Evolutionary conservation across 2,888 invertebrate species (phyloP), one percentile per base, ranked within the genome.

Genomic region (Dryobota labecula): DNA sequence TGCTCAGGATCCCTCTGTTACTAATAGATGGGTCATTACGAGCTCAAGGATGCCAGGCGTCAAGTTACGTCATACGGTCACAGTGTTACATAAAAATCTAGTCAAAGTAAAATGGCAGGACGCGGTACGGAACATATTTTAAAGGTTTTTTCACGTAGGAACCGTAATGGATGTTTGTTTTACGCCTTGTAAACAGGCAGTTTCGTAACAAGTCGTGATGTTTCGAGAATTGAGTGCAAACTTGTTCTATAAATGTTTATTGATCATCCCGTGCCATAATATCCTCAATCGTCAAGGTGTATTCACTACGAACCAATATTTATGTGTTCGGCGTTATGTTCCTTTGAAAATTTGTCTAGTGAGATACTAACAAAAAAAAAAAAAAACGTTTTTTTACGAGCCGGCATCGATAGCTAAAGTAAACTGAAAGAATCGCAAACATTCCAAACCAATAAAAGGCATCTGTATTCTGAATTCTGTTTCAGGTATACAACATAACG

Each of bases 1-100:
- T 67, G 45, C 61, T 63, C 62, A 56, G 61, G 74, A 78, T 56
- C 72, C 71, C 57, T 67, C 53, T 58, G 73, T 76, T 73, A 80
- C 76, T 83, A 84, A 83, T 80, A 73, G 75, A 36, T 61, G 20
- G 63, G 33, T 70, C 73, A 73, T 82, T 83, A 85, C 73, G 43
- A 43, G 63, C 69, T 75, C 68, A 70, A 78, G 77, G 74, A 72
- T 68, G 49, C 63, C 41, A 57, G 43, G 65, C 72, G 56, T 66
- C 60, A 58, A 54, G 41, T 83, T 69, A 68, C 73, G 61, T 79
- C 65, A 80, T 45, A 47, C 20, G 75, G 24, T 47, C 75, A 51
- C 33, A 45, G 64, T 33, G 57, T 76, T 45, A 68, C 51, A 76
- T 47, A 41, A 69, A 60, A 54, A 36, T 49, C 24, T 49, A 24